phyloP scores from a whole-genome alignment of 2,797 vertebrate genomes.

The Silurus lanzhouensis region DNA sequence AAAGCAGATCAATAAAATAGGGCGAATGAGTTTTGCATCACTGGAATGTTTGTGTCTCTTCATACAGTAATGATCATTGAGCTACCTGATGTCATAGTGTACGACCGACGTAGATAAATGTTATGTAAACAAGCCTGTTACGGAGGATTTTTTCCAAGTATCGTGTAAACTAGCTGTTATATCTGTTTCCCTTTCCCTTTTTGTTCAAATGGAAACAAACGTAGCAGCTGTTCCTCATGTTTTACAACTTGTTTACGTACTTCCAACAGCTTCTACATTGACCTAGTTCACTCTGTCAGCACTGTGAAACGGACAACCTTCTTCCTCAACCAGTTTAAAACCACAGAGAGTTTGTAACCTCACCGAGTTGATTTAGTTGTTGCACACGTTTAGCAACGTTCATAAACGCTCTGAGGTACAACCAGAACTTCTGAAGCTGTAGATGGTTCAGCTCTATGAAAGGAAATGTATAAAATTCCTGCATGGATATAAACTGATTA shows the following conservation, averaged over 20 bases:
- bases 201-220: neutral
- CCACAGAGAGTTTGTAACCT: neutral
- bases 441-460: neutral
- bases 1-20: no score
- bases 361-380: neutral
- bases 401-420: neutral
- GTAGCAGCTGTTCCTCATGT: neutral
- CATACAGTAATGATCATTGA: no score
- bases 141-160: no score
- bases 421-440: no score
- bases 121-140: no score
- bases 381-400: no score
- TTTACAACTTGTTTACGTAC: neutral
- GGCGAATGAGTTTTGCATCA: no score
- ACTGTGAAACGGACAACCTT: neutral
- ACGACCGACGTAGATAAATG: no score
- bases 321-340: neutral
- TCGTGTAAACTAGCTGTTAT: neutral
- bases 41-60: no score
- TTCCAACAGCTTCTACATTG: neutral
- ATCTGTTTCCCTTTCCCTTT: neutral
- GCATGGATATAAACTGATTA: neutral
- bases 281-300: neutral
- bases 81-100: no score
- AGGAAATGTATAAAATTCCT: slow-evolving; percentile 21